phyloP scores from a whole-genome alignment of 2,797 vertebrate species.

The Sylvia borin region DNA sequence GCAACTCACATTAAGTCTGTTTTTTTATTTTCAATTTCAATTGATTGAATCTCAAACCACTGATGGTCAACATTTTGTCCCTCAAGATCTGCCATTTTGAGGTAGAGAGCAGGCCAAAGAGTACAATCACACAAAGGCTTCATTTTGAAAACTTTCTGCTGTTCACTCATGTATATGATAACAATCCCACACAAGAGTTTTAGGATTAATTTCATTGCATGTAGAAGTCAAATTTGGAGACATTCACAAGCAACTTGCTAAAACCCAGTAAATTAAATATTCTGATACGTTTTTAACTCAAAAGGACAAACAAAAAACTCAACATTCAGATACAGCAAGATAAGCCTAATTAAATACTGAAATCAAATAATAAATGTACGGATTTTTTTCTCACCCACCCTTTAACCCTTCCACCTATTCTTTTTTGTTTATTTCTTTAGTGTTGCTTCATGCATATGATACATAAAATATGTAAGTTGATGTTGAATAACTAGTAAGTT shows the following conservation, averaged over 20 bases:
- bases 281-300: neutral
- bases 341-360: neutral
- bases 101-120: neutral
- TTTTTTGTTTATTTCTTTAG: neutral
- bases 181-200: neutral
- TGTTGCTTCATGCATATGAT: neutral
- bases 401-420: neutral
- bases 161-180: neutral
- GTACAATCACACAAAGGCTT: neutral
- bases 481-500: neutral
- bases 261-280: neutral
- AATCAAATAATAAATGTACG: neutral
- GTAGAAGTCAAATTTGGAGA: neutral
- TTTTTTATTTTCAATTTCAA: neutral
- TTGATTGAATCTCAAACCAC: neutral
- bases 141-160: neutral
- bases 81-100: neutral
- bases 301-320: neutral
- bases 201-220: neutral
- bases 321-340: neutral
- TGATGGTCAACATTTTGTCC: neutral
- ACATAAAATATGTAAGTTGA: fast-evolving
- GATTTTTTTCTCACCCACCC: neutral
- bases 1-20: neutral
- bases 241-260: neutral